Evolutionary conservation across 2,113 vertebrate genomes (phyloP).

Genomic region (Callithrix jacchus): DNA sequence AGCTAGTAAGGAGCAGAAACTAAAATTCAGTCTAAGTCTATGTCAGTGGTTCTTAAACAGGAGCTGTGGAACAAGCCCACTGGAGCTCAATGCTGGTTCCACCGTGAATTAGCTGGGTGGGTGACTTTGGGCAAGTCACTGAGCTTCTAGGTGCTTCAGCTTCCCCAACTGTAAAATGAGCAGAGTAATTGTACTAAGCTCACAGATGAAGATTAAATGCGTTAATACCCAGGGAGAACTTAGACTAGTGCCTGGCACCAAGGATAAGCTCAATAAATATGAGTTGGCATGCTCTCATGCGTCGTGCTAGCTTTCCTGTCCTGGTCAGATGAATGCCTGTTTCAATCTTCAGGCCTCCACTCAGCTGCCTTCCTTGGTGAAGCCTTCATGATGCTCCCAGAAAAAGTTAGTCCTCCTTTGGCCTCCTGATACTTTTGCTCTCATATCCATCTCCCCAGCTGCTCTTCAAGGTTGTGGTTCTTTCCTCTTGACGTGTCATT

Average conservation of each 20-base stretch:
- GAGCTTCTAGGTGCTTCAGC: not conserved
- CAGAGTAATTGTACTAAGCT: no score
- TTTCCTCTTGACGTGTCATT: not conserved
- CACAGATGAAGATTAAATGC: not conserved
- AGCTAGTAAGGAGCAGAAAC: not conserved
- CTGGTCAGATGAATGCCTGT: not conserved
- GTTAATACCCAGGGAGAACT: not conserved
- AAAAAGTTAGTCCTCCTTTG: not conserved
- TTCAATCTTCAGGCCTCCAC: not conserved
- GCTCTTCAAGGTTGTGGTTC: not conserved
- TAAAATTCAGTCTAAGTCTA: not conserved
- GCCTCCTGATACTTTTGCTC: not conserved
- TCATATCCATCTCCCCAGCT: accelerated
- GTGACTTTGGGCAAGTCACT: not conserved
- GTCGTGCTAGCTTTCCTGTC: not conserved
- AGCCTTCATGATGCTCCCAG: not conserved
- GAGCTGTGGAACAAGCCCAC: not conserved
- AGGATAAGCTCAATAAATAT: not conserved
- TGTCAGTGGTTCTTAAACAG: not conserved
- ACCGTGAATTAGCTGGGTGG: not conserved
- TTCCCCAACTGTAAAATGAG: not conserved
- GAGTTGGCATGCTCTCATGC: accelerated
- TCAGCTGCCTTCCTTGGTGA: not conserved
- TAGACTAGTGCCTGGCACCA: not conserved
- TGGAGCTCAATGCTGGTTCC: not conserved